Conservation (phyloP, 2,888 invertebrate species). For the Ephialtes manifestator region DNA sequence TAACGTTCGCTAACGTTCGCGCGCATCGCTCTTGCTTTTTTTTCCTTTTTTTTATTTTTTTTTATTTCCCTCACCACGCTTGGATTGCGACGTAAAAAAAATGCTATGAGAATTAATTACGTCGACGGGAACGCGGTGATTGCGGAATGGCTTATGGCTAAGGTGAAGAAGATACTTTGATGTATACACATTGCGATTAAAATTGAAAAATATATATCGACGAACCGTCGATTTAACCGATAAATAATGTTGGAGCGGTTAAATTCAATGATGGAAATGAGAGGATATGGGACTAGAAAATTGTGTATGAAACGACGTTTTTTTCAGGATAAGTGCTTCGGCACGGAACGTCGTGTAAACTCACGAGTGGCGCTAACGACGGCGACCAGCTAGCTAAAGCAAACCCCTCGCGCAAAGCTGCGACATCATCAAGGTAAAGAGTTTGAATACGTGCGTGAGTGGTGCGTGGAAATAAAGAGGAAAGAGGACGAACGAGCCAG, state of each 20-base stretch:
- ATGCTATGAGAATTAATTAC: slow-evolving; percentile 57
- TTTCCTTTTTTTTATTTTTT: slow-evolving; percentile 18
- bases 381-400: slow-evolving; percentile 33
- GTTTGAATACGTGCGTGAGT: slow-evolving; percentile 66
- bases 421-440: slow-evolving; percentile 53
- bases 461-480: slow-evolving; percentile 44
- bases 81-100: slow-evolving; percentile 28
- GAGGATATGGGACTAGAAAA: background rate
- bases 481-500: slow-evolving; percentile 14
- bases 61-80: slow-evolving; percentile 29
- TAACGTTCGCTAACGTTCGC: slow-evolving; percentile 53
- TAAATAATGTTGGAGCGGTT: background rate
- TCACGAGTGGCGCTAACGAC: slow-evolving; percentile 44
- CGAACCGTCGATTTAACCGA: slow-evolving; percentile 18
- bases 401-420: slow-evolving; percentile 41
- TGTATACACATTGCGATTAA: slow-evolving; percentile 31
- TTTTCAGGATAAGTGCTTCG: slow-evolving; percentile 12
- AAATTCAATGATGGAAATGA: slow-evolving; percentile 14
- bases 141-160: slow-evolving; percentile 48
- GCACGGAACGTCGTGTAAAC: slow-evolving; percentile 29
- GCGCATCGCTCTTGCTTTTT: slow-evolving; percentile 24
- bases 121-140: slow-evolving; percentile 46
- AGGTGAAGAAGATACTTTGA: slow-evolving; percentile 1
- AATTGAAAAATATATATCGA: slow-evolving; percentile 19
- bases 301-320: background rate